Evolutionary conservation across 2,797 vertebrate genomes (phyloP).

Genomic region (Danio albolineatus): DNA sequence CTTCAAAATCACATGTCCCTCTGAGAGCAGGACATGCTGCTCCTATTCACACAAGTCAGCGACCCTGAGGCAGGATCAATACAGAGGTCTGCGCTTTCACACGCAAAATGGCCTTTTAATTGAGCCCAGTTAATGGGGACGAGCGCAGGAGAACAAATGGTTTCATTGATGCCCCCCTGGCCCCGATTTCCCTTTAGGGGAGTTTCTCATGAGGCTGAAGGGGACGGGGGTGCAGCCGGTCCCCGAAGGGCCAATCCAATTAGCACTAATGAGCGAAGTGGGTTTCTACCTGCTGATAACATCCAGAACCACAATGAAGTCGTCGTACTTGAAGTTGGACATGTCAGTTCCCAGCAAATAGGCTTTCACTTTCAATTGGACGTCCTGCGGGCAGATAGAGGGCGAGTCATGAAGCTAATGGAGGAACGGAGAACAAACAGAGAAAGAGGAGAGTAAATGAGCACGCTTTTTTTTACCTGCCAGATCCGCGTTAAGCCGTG

Average conservation of each 20-base stretch:
- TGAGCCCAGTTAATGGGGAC: slow-evolving; percentile 48
- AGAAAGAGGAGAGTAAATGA: neutral
- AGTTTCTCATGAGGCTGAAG: slow-evolving; percentile 24
- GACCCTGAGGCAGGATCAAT: slow-evolving; percentile 50
- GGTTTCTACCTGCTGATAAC: slow-evolving; percentile 92
- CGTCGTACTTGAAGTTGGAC: slow-evolving; percentile 98
- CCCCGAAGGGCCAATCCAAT: slow-evolving; percentile 50
- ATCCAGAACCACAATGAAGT: slow-evolving; percentile 98
- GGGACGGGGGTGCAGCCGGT: slow-evolving; percentile 7
- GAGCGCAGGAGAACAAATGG: slow-evolving; percentile 37
- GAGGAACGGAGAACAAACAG: neutral
- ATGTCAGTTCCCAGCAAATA: slow-evolving; percentile 98
- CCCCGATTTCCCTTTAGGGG: slow-evolving; percentile 23
- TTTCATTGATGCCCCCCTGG: slow-evolving; percentile 55
- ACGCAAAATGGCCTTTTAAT: slow-evolving; percentile 57
- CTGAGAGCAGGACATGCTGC: neutral
- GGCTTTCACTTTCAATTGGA: slow-evolving; percentile 97
- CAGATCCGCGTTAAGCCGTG: slow-evolving; percentile 96
- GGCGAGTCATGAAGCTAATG: neutral
- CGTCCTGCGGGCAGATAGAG: slow-evolving; percentile 82
- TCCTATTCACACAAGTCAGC: slow-evolving; percentile 44
- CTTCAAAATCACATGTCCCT: slow-evolving; percentile 39
- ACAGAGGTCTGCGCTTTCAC: slow-evolving; percentile 18
- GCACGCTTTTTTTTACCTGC: slow-evolving; percentile 83
- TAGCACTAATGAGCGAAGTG: slow-evolving; percentile 60